Evolutionary conservation across 1,140 invertebrate genomes (phyloP), one percentile per base, ranked within the genome.

Genomic region (Oryctes rhinoceros): DNA sequence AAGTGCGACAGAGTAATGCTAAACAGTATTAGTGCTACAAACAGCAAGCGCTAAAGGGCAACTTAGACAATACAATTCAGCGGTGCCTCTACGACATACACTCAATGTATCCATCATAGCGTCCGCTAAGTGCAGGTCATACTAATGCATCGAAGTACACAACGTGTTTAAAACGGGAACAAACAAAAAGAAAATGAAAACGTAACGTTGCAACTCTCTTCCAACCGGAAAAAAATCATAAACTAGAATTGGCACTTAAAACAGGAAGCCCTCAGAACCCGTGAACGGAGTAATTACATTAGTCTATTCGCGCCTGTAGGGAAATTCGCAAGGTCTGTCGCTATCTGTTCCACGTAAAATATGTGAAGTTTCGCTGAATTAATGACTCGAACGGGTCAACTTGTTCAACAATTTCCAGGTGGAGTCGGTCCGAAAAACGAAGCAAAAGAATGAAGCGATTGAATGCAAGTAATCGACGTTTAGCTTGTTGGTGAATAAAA

Each of bases 241-340:
- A 53, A 53, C 49, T 53, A 53, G 49, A 53, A 53, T 53, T 53
- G 13, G 49, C 49, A 53, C 49, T 53, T 53, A 53, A 13, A 53
- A 53, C 49, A 13, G 49, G 49, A 9, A 53, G 11, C n/a, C 13
- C 13, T 53, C 49, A 13, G 11, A 53, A 53, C 49, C n/a, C 49
- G 13, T 4, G n/a, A 13, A 53, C 11, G 13, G 6, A 15, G 13
- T n/a, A 53, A 53, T 53, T 53, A 53, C 49, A n/a, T 53, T 53
- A n/a, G 47, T 48, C 13, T 13, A 53, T 53, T n/a, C 49, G n/a
- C 49, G 49, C 49, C 49, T 53, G 49, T n/a, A 53, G 49, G 39
- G 49, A 53, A 53, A 53, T 53, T 4, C 49, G 49, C 49, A 15
- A 53, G 39, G 39, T 44, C 39, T 11, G 0, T 13, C 13, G n/a